phyloP scores from a whole-genome alignment of 1,140 invertebrate genomes.

The Ostrea edulis region DNA sequence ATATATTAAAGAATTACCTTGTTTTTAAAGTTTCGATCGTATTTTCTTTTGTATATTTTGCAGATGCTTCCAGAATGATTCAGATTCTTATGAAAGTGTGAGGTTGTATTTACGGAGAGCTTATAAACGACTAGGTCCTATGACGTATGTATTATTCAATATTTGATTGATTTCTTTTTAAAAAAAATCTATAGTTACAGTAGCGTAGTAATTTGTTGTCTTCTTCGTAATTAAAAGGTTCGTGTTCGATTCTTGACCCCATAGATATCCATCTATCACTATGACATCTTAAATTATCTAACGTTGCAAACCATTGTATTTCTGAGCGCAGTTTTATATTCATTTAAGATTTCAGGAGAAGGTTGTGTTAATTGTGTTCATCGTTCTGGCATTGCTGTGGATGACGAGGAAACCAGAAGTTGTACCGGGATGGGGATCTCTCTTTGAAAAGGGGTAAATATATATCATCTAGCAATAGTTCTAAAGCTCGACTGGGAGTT shows the following conservation, averaged over 20 bases:
- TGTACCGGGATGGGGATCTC: slow-evolving; percentile 86
- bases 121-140: slow-evolving; percentile 87
- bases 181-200: no score
- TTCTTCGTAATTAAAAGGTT: no score
- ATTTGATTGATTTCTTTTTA: background rate
- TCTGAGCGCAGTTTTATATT: background rate
- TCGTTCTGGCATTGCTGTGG: slow-evolving; percentile 90
- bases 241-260: no score
- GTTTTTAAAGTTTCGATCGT: no score
- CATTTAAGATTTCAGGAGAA: slow-evolving; percentile 85
- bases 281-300: no score
- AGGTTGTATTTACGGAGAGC: slow-evolving; percentile 70
- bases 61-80: slow-evolving; percentile 32
- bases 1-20: no score
- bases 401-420: slow-evolving; percentile 93
- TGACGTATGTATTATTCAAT: slow-evolving; percentile 82
- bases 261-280: no score
- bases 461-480: no score
- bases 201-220: no score
- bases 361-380: slow-evolving; percentile 88
- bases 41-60: slow-evolving; percentile 42
- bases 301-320: no score
- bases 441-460: slow-evolving; percentile 74
- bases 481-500: background rate
- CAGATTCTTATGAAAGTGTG: slow-evolving; percentile 56